phyloP scores from a whole-genome alignment of 2,797 vertebrate species.

The Octomys mimax region DNA sequence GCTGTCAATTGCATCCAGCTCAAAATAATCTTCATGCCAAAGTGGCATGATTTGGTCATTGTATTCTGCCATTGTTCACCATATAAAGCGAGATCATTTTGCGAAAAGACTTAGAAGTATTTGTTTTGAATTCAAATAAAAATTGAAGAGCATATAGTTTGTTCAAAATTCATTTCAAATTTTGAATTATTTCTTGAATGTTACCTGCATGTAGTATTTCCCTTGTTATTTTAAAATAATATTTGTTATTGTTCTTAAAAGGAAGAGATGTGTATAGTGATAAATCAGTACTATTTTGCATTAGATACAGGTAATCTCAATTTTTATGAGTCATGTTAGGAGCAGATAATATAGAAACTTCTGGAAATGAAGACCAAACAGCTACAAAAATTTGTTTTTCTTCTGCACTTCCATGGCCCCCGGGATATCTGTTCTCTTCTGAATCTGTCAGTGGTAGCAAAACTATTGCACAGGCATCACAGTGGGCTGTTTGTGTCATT shows the following conservation, averaged over 20 bases:
- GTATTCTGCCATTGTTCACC: neutral
- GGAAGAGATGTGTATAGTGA: neutral
- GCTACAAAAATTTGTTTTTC: neutral
- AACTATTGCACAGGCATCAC: neutral
- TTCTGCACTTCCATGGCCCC: neutral
- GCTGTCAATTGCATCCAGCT: neutral
- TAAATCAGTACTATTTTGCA: conserved; percentile 9
- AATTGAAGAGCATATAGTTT: conserved; percentile 33
- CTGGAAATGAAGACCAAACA: conserved; percentile 10
- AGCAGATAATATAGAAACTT: conserved; percentile 20
- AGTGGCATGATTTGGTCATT: neutral
- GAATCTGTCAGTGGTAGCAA: neutral
- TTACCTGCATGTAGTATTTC: conserved; percentile 11
- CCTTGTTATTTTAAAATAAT: conserved; percentile 50
- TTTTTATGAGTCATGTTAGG: neutral
- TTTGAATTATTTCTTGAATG: conserved; percentile 55
- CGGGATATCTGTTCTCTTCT: neutral
- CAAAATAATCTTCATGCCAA: neutral
- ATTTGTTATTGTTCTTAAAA: conserved; percentile 7
- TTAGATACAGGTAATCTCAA: neutral
- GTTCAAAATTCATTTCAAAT: conserved; percentile 26
- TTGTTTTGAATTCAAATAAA: conserved; percentile 50
- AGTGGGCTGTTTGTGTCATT: neutral
- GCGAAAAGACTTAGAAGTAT: conserved; percentile 25
- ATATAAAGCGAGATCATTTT: conserved; percentile 37